Percentiles rank a stretch among this genome's conserved stretches.
phyloP scores from a whole-genome alignment of 2,888 invertebrate genomes.

The Mellilla xanthometata region DNA sequence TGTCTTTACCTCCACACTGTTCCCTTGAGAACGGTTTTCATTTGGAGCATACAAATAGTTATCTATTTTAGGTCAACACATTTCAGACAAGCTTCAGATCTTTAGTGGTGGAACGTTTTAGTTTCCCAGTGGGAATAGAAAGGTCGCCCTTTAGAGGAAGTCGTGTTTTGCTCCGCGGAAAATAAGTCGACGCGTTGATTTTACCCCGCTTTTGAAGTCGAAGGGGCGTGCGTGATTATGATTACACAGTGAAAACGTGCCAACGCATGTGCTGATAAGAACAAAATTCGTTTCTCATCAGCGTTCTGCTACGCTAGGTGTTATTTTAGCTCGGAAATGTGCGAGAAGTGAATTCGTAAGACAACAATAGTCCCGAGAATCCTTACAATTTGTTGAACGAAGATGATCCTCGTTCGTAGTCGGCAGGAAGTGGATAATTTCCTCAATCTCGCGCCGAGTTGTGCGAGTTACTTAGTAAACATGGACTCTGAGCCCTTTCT shows the following conservation, averaged over 20 bases:
- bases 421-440: slow-evolving; percentile 34
- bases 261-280: slow-evolving; percentile 2
- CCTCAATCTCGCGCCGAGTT: slow-evolving; percentile 25
- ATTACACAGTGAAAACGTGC: slow-evolving; percentile 19
- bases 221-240: slow-evolving; percentile 40
- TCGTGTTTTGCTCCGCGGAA: slow-evolving; percentile 35
- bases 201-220: slow-evolving; percentile 44
- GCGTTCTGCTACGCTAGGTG: too few species aligned
- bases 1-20: slow-evolving; percentile 6
- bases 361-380: slow-evolving; percentile 22
- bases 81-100: slow-evolving; percentile 20
- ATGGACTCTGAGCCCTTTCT: slow-evolving; percentile 40
- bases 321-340: background rate
- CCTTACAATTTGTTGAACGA: slow-evolving; percentile 26
- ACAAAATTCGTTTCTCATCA: too few species aligned
- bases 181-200: slow-evolving; percentile 41
- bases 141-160: slow-evolving; percentile 35
- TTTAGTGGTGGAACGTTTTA: slow-evolving; percentile 34
- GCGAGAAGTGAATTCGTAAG: slow-evolving; percentile 21
- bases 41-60: slow-evolving; percentile 21
- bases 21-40: slow-evolving; percentile 14
- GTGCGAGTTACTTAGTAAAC: slow-evolving; percentile 36
- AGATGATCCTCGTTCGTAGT: slow-evolving; percentile 26
- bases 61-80: slow-evolving; percentile 24
- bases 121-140: slow-evolving; percentile 34